phyloP scores from a whole-genome alignment of 1,140 invertebrate genomes.

The Ctenoplectra terminalis region DNA sequence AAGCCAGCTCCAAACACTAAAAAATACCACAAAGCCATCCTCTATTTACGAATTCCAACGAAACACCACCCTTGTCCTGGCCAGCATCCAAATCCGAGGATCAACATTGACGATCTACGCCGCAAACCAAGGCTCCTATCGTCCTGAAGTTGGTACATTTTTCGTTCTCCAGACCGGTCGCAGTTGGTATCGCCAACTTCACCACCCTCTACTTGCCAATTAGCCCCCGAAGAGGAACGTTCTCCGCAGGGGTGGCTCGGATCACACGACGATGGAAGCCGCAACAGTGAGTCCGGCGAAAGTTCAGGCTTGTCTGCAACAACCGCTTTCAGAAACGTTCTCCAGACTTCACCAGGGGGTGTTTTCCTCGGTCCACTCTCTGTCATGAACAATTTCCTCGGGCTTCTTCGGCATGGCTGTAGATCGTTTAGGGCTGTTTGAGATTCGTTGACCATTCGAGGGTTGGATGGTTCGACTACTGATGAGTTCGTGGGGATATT shows the following conservation, averaged over 20 bases:
- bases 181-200: conserved; percentile 21
- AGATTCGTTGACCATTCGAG: conserved; percentile 7
- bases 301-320: conserved; percentile 31
- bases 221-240: conserved; percentile 18
- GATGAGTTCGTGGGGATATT: too few species aligned
- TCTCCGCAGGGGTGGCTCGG: background rate
- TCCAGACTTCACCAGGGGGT: conserved; percentile 4
- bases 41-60: background rate
- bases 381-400: conserved; percentile 20
- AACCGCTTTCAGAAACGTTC: conserved; percentile 16
- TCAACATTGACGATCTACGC: background rate
- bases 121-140: background rate
- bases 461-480: background rate
- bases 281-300: conserved; percentile 37
- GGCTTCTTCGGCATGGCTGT: conserved; percentile 22
- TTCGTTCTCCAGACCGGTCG: background rate
- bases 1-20: too few species aligned
- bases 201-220: conserved; percentile 26
- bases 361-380: conserved; percentile 22
- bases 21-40: background rate
- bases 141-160: background rate
- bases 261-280: conserved; percentile 40
- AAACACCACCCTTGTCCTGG: background rate
- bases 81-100: background rate
- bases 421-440: conserved; percentile 16